A percentile compares a stretch with the other conserved stretches of the same genome.
Evolutionary conservation across 1,140 invertebrate genomes (phyloP).

Genomic region (Zaprionus tsacasi): DNA sequence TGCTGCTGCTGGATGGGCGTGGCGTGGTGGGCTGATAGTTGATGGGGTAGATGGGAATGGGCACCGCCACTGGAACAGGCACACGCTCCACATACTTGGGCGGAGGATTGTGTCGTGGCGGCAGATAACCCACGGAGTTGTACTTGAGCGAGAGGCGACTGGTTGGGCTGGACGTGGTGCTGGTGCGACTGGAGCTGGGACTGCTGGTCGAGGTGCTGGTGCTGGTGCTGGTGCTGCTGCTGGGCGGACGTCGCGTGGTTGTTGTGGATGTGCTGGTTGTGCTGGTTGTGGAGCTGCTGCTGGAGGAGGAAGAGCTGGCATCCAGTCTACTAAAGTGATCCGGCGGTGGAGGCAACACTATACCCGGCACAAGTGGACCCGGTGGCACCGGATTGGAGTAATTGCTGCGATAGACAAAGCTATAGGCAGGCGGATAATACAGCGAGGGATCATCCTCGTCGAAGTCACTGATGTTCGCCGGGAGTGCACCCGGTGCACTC

Average conservation of each 20-base stretch:
- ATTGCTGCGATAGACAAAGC: conserved; percentile 92
- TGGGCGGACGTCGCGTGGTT: conserved; percentile 69
- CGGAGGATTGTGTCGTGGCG: conserved; percentile 13
- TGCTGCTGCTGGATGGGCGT: conserved; percentile 18
- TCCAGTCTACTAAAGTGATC: conserved; percentile 89
- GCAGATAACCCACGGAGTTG: conserved; percentile 56
- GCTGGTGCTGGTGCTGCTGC: conserved; percentile 21
- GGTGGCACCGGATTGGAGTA: conserved; percentile 91
- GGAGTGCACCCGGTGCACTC: conserved; percentile 28
- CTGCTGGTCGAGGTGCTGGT: conserved; percentile 19
- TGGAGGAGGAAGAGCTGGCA: neutral
- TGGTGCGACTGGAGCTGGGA: conserved; percentile 19
- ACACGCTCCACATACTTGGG: conserved; percentile 70
- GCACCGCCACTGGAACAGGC: conserved; percentile 73
- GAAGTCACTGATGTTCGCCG: conserved; percentile 85
- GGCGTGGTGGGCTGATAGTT: conserved; percentile 63
- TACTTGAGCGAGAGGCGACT: conserved; percentile 52
- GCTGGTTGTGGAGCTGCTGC: conserved; percentile 14
- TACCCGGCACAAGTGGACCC: conserved; percentile 93
- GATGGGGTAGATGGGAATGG: conserved; percentile 74
- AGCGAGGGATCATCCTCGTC: conserved; percentile 95
- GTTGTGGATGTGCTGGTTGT: conserved; percentile 28
- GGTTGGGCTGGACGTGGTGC: neutral
- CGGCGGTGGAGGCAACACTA: conserved; percentile 93
- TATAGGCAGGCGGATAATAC: conserved; percentile 95